phyloP scores from a whole-genome alignment of 2,888 invertebrate species.

The Drosophila mimetica region DNA sequence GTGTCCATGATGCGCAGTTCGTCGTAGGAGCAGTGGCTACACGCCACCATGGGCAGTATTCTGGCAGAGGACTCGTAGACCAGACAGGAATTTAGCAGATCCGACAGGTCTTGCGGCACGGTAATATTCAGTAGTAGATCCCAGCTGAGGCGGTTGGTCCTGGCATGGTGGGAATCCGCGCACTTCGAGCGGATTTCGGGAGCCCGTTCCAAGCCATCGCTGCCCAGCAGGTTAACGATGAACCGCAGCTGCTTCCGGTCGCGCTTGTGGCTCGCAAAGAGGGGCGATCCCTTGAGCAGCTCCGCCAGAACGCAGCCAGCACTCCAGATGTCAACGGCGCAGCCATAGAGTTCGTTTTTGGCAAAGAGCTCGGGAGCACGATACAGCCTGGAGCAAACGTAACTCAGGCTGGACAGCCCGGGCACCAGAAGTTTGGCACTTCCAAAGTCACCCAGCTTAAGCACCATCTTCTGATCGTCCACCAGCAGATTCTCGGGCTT shows the following conservation, averaged over 20 bases:
- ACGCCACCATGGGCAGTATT: conserved; percentile 96
- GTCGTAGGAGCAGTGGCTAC: conserved; percentile 98
- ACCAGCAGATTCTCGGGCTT: conserved; percentile 99
- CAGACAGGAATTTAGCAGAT: conserved; percentile 93
- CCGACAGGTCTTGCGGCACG: conserved; percentile 94
- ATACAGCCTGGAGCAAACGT: conserved; percentile 99
- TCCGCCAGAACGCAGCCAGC: conserved; percentile 99
- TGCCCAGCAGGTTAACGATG: conserved; percentile 98
- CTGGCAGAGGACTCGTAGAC: conserved; percentile 98
- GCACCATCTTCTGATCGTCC: conserved; percentile 97
- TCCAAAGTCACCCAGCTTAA: conserved; percentile 99
- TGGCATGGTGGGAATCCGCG: neutral
- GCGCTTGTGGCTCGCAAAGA: conserved; percentile 97
- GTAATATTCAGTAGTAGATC: conserved; percentile 96
- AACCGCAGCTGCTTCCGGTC: conserved; percentile 99
- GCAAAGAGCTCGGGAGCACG: conserved; percentile 99
- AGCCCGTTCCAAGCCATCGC: conserved; percentile 94
- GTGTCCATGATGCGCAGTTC: conserved; percentile 93
- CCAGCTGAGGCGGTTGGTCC: conserved; percentile 95
- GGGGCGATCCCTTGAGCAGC: conserved; percentile 96
- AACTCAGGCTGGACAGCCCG: conserved; percentile 97
- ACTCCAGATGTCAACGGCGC: conserved; percentile 98
- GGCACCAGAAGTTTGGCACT: conserved; percentile 97
- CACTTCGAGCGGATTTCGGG: conserved; percentile 14
- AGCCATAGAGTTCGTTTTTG: conserved; percentile 97